Evolutionary conservation across 2,113 vertebrate genomes (phyloP), one percentile per base, ranked within the genome.

Genomic region (Sebastes fasciatus): DNA sequence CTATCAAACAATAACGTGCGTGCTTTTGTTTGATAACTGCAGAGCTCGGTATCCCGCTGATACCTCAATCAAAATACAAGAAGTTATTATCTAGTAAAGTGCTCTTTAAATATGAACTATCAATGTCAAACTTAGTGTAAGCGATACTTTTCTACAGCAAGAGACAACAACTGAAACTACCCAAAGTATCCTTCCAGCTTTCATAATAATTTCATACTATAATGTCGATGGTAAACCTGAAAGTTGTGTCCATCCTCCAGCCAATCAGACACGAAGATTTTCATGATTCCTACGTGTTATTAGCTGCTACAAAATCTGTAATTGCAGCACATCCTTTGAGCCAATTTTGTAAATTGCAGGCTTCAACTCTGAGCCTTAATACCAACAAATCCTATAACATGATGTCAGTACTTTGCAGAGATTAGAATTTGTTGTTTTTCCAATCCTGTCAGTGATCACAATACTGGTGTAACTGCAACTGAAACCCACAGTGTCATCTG

Each of bases 1-100:
- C 46, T 34, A 26, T 81, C 42, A 40, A 48, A 79, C 68, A 70
- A 17, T 54, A 8, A 49, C 8, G 55, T 23, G 34, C 4, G 1
- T 51, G 26, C 9, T 43, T 55, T 52, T 62, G 57, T 26, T 48
- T 40, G 69, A 77, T 57, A 74, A 60, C 26, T 45, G 74, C 60
- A 65, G n/a, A 34, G 34, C 34, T 34, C 34, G 34, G 34, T 34
- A 34, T 34, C 34, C 34, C 34, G 34, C 34, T 34, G 34, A 34
- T 34, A 34, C 34, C 34, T 34, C 34, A 34, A 34, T 34, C 34
- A 34, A 34, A 34, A 34, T 34, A 34, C 34, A 34, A 34, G 34
- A 34, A 34, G 34, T 34, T 34, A 34, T 34, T 34, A 34, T 34
- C 34, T 34, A 34, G 34, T 34, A 34, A 34, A 34, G 34, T 34